These are phyloP conservation scores for Mobula birostris DNA, from an alignment of 2,113 vertebrate species.

Conservation along the genomic window DNA sequence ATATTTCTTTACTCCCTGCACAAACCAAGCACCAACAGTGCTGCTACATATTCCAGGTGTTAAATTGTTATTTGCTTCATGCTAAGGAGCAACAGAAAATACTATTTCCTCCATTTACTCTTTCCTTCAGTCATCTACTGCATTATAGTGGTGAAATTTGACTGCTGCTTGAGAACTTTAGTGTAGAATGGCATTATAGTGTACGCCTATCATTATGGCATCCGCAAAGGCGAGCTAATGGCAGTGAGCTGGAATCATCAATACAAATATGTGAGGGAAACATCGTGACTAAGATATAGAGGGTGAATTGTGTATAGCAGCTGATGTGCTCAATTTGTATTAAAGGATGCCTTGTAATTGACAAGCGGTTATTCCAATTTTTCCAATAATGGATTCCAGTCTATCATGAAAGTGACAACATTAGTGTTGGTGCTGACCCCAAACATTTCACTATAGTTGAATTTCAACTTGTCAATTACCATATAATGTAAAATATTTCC, in stretches of 20 bases:
- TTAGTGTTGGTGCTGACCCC: neutral
- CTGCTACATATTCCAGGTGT: neutral
- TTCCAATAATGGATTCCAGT: neutral
- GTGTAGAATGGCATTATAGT: slow-evolving; percentile 70
- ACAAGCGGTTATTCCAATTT: neutral
- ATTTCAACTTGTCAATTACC: neutral
- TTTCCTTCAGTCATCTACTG: neutral
- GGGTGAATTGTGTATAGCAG: neutral
- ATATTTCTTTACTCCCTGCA: neutral
- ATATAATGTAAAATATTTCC: neutral
- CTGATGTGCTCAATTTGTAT: neutral
- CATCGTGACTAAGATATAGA: too few relatives aligned
- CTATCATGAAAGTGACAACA: neutral
- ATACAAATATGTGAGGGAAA: neutral
- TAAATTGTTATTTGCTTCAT: neutral
- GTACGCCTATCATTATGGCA: slow-evolving; percentile 72
- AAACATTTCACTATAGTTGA: neutral
- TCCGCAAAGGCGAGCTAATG: slow-evolving; percentile 57
- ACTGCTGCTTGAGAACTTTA: slow-evolving; percentile 39
- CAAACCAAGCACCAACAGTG: neutral
- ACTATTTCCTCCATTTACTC: neutral
- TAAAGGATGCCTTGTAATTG: neutral
- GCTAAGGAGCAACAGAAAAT: neutral
- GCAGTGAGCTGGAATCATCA: slow-evolving; percentile 46
- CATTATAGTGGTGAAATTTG: neutral